Conservation (phyloP, 2,797 vertebrate genomes). For the Artibeus jamaicensis region DNA sequence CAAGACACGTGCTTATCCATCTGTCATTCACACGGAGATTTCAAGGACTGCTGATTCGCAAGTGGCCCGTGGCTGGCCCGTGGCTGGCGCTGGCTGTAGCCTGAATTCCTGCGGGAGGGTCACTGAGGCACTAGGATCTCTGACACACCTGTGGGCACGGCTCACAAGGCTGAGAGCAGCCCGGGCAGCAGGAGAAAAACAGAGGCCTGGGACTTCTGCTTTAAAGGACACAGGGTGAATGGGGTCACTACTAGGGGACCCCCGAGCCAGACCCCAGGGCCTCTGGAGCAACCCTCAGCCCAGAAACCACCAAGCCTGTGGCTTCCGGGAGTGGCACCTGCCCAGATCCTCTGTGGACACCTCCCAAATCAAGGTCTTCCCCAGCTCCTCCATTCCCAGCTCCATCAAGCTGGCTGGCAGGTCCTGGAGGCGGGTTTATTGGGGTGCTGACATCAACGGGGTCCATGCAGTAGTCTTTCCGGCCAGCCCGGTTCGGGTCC, state of each 20-base stretch:
- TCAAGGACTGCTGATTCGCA: neutral
- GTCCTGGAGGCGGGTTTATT: neutral
- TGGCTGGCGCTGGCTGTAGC: neutral
- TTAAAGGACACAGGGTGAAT: neutral
- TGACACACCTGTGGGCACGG: neutral
- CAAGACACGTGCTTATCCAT: neutral
- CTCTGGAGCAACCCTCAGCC: neutral
- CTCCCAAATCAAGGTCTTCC: neutral
- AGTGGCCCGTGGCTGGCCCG: neutral
- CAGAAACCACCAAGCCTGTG: neutral
- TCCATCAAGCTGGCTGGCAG: neutral
- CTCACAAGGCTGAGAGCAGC: neutral
- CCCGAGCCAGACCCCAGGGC: neutral
- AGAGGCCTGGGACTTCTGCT: neutral
- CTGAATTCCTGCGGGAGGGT: neutral
- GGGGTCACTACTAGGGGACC: neutral
- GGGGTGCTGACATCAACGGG: neutral
- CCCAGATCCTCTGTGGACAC: neutral
- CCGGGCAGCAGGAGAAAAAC: neutral
- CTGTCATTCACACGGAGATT: neutral
- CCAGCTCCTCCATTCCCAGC: neutral
- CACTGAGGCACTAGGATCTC: neutral
- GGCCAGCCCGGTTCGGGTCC: neutral
- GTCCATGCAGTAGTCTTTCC: neutral
- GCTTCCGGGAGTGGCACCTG: neutral